Conservation (phyloP, 2,797 vertebrate species). For the Malacoctenus gilli region DNA sequence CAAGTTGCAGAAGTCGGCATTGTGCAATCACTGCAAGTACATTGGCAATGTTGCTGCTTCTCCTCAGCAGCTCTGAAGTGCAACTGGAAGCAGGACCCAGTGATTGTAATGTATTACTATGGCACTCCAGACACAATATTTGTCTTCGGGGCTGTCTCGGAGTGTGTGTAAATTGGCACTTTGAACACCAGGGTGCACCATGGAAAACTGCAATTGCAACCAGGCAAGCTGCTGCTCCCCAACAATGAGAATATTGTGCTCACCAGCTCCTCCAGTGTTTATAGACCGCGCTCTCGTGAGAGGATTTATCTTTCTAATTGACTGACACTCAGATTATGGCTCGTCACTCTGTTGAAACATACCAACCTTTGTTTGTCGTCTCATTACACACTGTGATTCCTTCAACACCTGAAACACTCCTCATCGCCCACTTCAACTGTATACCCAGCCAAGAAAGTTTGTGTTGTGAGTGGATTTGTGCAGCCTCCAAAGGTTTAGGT, state of each 20-base stretch:
- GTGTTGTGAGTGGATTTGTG: neutral
- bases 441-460: conserved; percentile 7
- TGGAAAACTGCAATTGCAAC: conserved; percentile 28
- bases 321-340: conserved; percentile 39
- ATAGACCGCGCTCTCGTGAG: conserved; percentile 3
- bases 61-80: neutral
- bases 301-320: conserved; percentile 41
- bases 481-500: conserved; percentile 4
- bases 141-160: conserved; percentile 27
- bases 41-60: neutral
- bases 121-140: conserved; percentile 33
- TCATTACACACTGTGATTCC: conserved; percentile 18
- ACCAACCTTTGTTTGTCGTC: conserved; percentile 18
- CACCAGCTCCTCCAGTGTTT: conserved; percentile 29
- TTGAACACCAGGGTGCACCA: conserved; percentile 56
- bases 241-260: conserved; percentile 33
- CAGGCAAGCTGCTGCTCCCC: conserved; percentile 15
- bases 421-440: neutral
- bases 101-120: conserved; percentile 41
- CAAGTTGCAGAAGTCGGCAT: neutral
- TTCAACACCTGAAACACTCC: conserved; percentile 7
- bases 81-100: conserved; percentile 12
- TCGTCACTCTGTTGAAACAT: conserved; percentile 24
- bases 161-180: conserved; percentile 47
- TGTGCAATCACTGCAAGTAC: neutral